A percentile compares a stretch with the other conserved stretches of the same genome.
Conservation (phyloP, 2,888 invertebrate genomes). For the Chelonus formosanus region DNA sequence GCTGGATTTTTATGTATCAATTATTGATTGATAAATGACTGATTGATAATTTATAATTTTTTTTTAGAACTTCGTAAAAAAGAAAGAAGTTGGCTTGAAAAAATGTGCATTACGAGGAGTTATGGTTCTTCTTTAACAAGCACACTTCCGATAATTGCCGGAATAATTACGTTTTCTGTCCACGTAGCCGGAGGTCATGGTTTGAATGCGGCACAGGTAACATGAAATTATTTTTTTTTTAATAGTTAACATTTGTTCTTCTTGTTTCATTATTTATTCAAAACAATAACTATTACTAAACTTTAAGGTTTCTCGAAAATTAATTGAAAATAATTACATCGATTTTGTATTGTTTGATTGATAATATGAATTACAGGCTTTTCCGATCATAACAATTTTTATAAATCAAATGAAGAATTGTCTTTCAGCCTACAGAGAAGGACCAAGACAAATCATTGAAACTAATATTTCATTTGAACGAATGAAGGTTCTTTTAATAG, state of each 20-base stretch:
- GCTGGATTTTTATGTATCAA: too few species aligned
- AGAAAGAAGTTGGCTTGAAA: constrained; percentile 68
- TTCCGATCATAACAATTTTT: constrained; percentile 54
- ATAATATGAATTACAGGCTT: constrained; percentile 52
- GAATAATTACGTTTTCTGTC: constrained; percentile 70
- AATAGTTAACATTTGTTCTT: background rate
- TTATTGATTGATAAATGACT: too few species aligned
- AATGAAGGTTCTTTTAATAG: constrained; percentile 55
- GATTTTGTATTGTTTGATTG: too few species aligned
- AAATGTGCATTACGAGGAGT: constrained; percentile 70
- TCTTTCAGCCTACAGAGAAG: constrained; percentile 52
- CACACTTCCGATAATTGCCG: constrained; percentile 70
- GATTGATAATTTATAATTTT: too few species aligned
- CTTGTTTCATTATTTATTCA: background rate
- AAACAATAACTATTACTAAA: too few species aligned
- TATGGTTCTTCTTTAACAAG: constrained; percentile 70
- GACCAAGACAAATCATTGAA: constrained; percentile 53
- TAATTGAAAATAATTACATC: background rate
- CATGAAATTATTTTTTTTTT: constrained; percentile 2
- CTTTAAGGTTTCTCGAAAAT: background rate
- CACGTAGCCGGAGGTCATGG: constrained; percentile 68
- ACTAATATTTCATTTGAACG: constrained; percentile 55
- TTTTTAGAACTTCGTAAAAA: constrained; percentile 66
- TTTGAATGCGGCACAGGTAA: constrained; percentile 72
- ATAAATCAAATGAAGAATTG: constrained; percentile 54